Conservation (phyloP, 2,113 vertebrate genomes). For the Barbus barbus region DNA sequence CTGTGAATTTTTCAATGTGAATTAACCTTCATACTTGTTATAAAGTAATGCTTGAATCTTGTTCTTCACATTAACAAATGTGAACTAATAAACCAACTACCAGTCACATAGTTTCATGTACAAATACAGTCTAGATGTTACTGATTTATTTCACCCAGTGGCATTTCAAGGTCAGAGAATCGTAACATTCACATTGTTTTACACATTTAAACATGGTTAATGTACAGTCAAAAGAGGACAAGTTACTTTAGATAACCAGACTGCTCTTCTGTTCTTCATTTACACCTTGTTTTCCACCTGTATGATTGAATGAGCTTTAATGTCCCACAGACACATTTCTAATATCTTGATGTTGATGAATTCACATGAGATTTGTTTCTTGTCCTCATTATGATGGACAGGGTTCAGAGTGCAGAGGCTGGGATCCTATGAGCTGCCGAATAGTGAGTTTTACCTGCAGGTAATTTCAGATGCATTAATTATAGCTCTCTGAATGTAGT, state of each 20-base stretch:
- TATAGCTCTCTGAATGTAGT: too few species aligned
- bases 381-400: not conserved
- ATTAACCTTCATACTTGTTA: too few species aligned
- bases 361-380: not conserved
- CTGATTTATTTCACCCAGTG: not conserved
- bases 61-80: not conserved
- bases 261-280: not conserved
- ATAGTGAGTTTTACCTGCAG: slow-evolving; percentile 84
- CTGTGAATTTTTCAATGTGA: not conserved
- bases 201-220: not conserved
- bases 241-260: not conserved
- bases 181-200: not conserved
- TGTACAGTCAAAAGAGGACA: not conserved
- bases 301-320: too few species aligned
- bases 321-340: too few species aligned
- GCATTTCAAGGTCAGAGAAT: not conserved
- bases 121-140: not conserved
- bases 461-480: not conserved
- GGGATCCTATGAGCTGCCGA: slow-evolving; percentile 73
- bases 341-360: not conserved
- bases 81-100: not conserved
- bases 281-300: not conserved
- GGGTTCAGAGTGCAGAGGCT: slow-evolving; percentile 67
- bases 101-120: not conserved
- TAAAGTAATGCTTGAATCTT: not conserved